Base-by-base conservation (phyloP, 2,113 vertebrate species). In the Hippoglossus stenolepis region DNA sequence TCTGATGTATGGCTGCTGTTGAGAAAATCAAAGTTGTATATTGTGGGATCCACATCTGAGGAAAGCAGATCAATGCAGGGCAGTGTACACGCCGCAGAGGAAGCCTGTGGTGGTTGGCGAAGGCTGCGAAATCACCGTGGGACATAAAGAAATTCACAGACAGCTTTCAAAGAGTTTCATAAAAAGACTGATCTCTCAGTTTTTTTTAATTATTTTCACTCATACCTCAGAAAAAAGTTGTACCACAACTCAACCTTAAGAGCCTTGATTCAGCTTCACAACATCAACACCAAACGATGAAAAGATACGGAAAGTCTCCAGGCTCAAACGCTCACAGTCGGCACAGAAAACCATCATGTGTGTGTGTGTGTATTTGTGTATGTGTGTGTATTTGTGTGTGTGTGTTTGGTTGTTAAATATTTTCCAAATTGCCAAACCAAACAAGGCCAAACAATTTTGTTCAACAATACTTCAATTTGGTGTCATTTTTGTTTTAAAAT, bases 11-110 rank as follows among this genome's bases (percentile, higher is more conserved):
- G n/a, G 51, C 53, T 28, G 73, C 75, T 74, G 56, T 65, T 53
- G 72, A 73, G 75, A 58, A 77, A 80, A 85, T 85, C 62, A 61
- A 84, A 82, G 51, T 82, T 85, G 77, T 70, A 80, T 67, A 70
- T 70, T 60, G 70, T 82, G 70, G 80, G 75, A 82, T 79, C 57
- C 80, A 75, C 80, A 81, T 84, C 84, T 79, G 61, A 79, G 62
- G 82, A 67, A 85, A 82, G 79, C 73, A 70, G 82, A 84, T 85
- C 85, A 88, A 84, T 80, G 75, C 58, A 14, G 47, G 15, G 77
- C 53, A 1, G 31, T 31, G 31, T 31, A 6, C 31, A 1, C 3
- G 31, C 31, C 7, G 31, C 31, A 74, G 71, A 70, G 65, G 59
- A 65, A 75, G 67, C 54, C 15, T 54, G 28, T 51, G 68, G 28